Evolutionary conservation across 2,113 vertebrate species (phyloP).

Genomic region (Aplodontia rufa): DNA sequence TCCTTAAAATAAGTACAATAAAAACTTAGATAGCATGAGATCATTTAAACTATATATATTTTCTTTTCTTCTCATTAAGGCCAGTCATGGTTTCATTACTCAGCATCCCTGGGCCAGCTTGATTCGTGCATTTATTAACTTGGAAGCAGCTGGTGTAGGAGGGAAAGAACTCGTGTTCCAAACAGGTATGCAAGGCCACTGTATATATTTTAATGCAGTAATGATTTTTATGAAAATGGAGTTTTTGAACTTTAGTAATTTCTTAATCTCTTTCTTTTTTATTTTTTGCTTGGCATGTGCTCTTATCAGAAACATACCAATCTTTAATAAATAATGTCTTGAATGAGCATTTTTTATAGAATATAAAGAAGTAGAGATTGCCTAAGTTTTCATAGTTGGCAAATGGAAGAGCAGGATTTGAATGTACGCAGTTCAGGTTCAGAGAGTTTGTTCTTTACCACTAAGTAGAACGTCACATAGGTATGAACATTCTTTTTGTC

Average conservation of each 20-base stretch:
- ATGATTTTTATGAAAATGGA: not conserved
- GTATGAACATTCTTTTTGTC: not conserved
- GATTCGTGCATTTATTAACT: conserved; percentile 96
- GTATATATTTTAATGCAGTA: not conserved
- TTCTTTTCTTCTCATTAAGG: conserved; percentile 85
- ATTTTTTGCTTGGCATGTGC: not conserved
- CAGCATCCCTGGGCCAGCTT: conserved; percentile 96
- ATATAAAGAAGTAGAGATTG: not conserved
- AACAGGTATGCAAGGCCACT: conserved; percentile 88
- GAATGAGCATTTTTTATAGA: conserved; percentile 29
- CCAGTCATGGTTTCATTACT: conserved; percentile 98
- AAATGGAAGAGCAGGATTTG: not conserved
- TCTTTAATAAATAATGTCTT: not conserved
- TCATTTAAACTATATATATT: conserved; percentile 52
- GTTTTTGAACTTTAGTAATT: not conserved
- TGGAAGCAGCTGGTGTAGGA: conserved; percentile 98
- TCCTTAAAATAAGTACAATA: conserved; percentile 4
- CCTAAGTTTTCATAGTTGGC: not conserved
- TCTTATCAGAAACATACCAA: not conserved
- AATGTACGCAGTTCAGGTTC: not conserved
- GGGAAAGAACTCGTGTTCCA: conserved; percentile 99
- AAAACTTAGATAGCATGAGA: not conserved
- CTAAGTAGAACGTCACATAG: not conserved
- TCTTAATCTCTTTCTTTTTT: not conserved
- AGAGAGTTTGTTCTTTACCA: not conserved